Conservation (phyloP, 1,140 invertebrate genomes). For the Papilio glaucus region DNA sequence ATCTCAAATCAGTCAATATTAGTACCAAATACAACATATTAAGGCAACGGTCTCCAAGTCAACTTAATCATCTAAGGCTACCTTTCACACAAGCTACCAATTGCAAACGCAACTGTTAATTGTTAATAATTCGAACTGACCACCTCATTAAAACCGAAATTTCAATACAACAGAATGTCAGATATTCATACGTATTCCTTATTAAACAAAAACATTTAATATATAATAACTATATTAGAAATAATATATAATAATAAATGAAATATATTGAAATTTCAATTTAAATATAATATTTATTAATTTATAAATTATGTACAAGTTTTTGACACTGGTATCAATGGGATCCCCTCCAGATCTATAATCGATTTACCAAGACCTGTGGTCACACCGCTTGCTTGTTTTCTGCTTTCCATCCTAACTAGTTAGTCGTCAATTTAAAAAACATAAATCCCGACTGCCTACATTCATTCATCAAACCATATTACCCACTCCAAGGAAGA, state of each 20-base stretch:
- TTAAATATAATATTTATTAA: background rate
- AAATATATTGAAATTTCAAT: constrained; percentile 2
- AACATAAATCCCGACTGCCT: no score
- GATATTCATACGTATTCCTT: background rate
- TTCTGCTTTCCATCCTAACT: no score
- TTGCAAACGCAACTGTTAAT: background rate
- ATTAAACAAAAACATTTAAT: constrained; percentile 9
- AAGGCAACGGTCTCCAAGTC: constrained; percentile 20
- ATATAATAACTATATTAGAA: background rate
- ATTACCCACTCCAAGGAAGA: no score
- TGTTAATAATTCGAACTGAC: constrained; percentile 2
- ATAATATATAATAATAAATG: background rate
- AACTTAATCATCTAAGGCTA: constrained; percentile 12
- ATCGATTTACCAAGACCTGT: no score
- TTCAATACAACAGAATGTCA: background rate
- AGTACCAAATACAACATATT: constrained; percentile 27
- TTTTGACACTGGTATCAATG: background rate
- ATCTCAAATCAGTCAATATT: constrained; percentile 36
- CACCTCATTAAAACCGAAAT: background rate
- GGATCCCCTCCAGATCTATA: background rate
- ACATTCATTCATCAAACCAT: no score
- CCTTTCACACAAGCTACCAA: background rate
- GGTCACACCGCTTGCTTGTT: no score
- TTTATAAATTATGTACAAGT: constrained; percentile 1
- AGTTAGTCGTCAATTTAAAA: no score